phyloP scores from a whole-genome alignment of 30 jellyfish, hydroid and myxozoan genomes.

The Rhopilema esculentum region DNA sequence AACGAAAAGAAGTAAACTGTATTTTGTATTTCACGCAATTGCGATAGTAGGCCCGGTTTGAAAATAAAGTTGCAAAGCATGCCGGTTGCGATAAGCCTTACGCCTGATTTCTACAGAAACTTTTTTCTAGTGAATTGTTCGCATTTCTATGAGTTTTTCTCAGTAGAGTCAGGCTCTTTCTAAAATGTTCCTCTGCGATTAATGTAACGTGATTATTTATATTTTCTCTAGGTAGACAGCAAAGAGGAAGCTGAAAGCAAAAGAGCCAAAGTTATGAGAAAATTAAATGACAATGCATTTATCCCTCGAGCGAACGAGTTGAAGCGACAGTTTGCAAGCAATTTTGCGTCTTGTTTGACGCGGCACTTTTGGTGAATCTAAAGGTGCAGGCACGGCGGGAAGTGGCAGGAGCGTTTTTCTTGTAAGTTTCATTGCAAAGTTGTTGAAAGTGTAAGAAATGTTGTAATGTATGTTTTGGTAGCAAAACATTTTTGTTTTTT shows the following conservation, averaged over 20 bases:
- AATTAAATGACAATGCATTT: background rate
- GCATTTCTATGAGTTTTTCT: too few species aligned
- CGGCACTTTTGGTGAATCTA: conserved; percentile 71
- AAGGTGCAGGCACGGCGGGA: conserved; percentile 23
- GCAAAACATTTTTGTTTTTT: background rate
- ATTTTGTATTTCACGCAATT: too few species aligned
- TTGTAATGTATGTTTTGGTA: background rate
- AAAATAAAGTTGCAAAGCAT: too few species aligned
- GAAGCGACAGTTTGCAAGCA: conserved; percentile 27
- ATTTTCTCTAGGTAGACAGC: conserved; percentile 10
- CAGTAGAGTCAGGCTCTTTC: too few species aligned
- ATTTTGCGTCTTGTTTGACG: conserved; percentile 72
- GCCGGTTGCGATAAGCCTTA: too few species aligned
- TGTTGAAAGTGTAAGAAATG: background rate
- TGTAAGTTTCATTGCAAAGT: background rate
- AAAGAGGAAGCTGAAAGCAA: conserved; percentile 22
- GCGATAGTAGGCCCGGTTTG: too few species aligned
- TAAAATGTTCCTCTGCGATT: too few species aligned
- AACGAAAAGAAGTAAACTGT: too few species aligned
- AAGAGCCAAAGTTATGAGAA: conserved; percentile 8
- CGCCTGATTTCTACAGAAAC: too few species aligned
- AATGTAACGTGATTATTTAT: background rate
- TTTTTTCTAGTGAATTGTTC: too few species aligned
- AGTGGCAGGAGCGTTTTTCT: background rate
- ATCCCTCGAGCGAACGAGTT: background rate